phyloP scores from a whole-genome alignment of 2,888 invertebrate species.

The Ornithoptera priamus region DNA sequence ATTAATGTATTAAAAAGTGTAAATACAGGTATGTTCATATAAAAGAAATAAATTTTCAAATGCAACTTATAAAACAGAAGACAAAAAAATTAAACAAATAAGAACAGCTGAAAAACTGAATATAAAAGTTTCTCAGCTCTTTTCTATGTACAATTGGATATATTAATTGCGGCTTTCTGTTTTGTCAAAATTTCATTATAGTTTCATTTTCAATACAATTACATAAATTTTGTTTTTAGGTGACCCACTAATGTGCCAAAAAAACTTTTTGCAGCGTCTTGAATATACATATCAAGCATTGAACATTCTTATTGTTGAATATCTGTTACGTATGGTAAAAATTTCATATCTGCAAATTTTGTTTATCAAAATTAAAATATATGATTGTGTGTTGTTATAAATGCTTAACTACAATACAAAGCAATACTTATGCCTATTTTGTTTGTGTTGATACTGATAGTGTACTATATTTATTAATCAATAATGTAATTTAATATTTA shows the following conservation, averaged over 20 bases:
- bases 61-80: too few species aligned
- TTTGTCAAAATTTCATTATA: not conserved
- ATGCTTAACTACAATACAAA: not conserved
- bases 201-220: not conserved
- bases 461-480: not conserved
- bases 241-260: slow-evolving; percentile 56
- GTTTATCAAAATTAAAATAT: not conserved
- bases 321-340: slow-evolving; percentile 72
- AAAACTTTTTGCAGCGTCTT: slow-evolving; percentile 63
- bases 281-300: slow-evolving; percentile 80
- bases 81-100: too few species aligned
- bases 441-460: too few species aligned
- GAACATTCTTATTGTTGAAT: slow-evolving; percentile 82
- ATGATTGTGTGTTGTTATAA: not conserved
- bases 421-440: too few species aligned
- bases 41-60: too few species aligned
- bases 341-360: not conserved
- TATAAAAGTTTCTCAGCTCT: not conserved
- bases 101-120: too few species aligned
- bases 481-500: not conserved
- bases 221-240: slow-evolving; percentile 45
- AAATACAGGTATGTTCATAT: slow-evolving; percentile 48
- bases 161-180: not conserved
- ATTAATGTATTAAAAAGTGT: slow-evolving; percentile 77
- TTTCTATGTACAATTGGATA: not conserved